These are phyloP conservation scores for Temnothorax curvispinosus DNA, from an alignment of 1,140 invertebrate genomes.

Conservation along the genomic window DNA sequence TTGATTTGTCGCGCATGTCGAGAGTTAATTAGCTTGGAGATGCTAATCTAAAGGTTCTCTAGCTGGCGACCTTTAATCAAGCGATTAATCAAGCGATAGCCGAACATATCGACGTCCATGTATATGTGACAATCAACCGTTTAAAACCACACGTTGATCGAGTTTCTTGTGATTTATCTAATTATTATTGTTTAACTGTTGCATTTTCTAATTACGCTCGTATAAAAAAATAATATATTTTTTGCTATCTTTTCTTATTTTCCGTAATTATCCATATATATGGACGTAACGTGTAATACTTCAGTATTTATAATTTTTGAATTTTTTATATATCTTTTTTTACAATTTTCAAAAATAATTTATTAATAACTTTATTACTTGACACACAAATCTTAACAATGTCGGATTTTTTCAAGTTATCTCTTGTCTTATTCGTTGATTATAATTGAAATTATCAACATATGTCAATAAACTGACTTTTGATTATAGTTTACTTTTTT, in stretches of 20 bases:
- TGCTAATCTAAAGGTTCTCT: conserved; percentile 43
- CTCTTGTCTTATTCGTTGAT: not conserved
- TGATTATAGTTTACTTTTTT: not conserved
- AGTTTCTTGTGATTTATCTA: conserved; percentile 32
- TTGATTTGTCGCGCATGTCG: conserved; percentile 59
- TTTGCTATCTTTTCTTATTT: not conserved
- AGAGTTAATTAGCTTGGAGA: conserved; percentile 57
- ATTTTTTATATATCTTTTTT: not conserved
- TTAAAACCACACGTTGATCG: conserved; percentile 13
- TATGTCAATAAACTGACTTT: not conserved
- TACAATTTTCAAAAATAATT: not conserved
- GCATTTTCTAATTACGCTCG: not conserved
- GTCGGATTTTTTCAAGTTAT: not conserved
- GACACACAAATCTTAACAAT: not conserved
- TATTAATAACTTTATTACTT: not conserved
- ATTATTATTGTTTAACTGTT: conserved; percentile 6
- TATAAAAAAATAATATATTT: not conserved
- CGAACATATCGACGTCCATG: conserved; percentile 20
- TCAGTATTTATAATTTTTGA: not conserved
- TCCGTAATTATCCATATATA: not conserved
- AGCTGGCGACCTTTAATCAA: conserved; percentile 44
- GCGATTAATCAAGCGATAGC: conserved; percentile 56
- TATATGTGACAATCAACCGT: conserved; percentile 1
- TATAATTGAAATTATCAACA: not conserved
- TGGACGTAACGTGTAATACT: not conserved